Evolutionary conservation across 2,888 invertebrate genomes (phyloP).

Genomic region (Drosophila mulleri): DNA sequence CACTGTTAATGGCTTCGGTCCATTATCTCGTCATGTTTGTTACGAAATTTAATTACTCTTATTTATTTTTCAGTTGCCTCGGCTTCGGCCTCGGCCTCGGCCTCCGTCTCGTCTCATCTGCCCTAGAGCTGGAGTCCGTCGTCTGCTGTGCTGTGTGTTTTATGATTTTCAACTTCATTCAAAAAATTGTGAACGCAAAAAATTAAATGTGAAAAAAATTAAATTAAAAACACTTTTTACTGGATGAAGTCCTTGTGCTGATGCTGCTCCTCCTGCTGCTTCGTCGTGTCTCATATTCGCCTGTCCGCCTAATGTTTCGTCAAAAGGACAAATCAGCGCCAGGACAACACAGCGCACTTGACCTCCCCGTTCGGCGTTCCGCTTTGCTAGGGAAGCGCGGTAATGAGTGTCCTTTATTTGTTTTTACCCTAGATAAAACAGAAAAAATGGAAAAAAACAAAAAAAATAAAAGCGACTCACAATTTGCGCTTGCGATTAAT

Average conservation of each 20-base stretch:
- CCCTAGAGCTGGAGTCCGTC: constrained; percentile 3
- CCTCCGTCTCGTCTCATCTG: neutral
- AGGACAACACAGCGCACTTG: constrained; percentile 45
- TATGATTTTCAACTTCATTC: constrained; percentile 74
- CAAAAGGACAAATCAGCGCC: constrained; percentile 61
- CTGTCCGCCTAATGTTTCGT: constrained; percentile 68
- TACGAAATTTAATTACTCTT: constrained; percentile 85
- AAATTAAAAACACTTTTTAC: constrained; percentile 79
- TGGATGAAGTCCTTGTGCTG: constrained; percentile 39
- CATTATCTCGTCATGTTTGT: constrained; percentile 85
- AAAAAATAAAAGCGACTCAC: constrained; percentile 12
- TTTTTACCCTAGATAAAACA: constrained; percentile 28
- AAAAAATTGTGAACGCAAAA: constrained; percentile 70
- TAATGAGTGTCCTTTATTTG: constrained; percentile 47
- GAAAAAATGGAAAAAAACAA: neutral
- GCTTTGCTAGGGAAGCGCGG: constrained; percentile 6
- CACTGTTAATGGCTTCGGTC: constrained; percentile 83
- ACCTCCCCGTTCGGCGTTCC: constrained; percentile 17
- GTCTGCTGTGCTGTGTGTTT: constrained; percentile 50
- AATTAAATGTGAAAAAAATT: constrained; percentile 72
- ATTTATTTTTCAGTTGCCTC: constrained; percentile 79
- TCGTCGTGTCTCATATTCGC: constrained; percentile 46
- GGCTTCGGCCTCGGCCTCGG: constrained; percentile 7
- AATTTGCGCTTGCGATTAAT: constrained; percentile 56
- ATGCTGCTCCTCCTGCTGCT: constrained; percentile 1